A percentile compares a stretch with the other conserved stretches of the same genome.
Conservation (phyloP, 1,140 invertebrate species). For the Drosophila carrolli region DNA sequence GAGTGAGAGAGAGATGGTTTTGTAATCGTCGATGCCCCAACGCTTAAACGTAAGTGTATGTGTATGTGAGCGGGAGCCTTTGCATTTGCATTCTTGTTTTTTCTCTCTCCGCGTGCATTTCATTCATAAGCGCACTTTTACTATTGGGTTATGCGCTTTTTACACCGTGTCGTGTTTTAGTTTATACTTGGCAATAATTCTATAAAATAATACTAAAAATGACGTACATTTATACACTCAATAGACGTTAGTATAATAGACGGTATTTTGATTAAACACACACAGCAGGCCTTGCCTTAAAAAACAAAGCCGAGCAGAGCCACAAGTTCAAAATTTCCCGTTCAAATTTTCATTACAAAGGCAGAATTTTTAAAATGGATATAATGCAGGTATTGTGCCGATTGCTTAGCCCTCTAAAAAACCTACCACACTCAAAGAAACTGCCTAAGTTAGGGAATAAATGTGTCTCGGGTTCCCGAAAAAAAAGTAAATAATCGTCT, state of each 20-base stretch:
- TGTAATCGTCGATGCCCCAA: slow-evolving; percentile 31
- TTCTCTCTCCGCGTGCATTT: slow-evolving; percentile 44
- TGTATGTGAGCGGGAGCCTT: not conserved
- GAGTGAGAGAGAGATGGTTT: slow-evolving; percentile 11
- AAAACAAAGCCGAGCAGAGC: not conserved
- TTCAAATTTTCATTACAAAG: slow-evolving; percentile 13
- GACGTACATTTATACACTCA: too few species aligned
- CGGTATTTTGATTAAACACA: too few species aligned
- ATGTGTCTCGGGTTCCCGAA: not conserved
- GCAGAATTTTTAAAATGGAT: slow-evolving; percentile 19
- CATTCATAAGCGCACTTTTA: slow-evolving; percentile 76
- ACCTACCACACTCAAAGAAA: not conserved
- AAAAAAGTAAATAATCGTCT: not conserved
- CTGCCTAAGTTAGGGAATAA: slow-evolving; percentile 14
- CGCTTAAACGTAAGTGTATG: slow-evolving; percentile 20
- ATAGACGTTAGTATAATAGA: too few species aligned
- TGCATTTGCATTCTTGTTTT: slow-evolving; percentile 47
- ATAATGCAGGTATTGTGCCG: slow-evolving; percentile 25
- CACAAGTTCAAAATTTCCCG: slow-evolving; percentile 29
- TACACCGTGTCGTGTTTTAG: not conserved
- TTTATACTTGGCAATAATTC: too few species aligned
- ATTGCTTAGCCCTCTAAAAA: not conserved
- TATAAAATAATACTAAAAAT: too few species aligned
- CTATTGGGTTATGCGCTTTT: slow-evolving; percentile 18
- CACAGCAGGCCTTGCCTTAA: slow-evolving; percentile 36